phyloP scores from a whole-genome alignment of 2,113 vertebrate species.

The Galeopterus variegatus region DNA sequence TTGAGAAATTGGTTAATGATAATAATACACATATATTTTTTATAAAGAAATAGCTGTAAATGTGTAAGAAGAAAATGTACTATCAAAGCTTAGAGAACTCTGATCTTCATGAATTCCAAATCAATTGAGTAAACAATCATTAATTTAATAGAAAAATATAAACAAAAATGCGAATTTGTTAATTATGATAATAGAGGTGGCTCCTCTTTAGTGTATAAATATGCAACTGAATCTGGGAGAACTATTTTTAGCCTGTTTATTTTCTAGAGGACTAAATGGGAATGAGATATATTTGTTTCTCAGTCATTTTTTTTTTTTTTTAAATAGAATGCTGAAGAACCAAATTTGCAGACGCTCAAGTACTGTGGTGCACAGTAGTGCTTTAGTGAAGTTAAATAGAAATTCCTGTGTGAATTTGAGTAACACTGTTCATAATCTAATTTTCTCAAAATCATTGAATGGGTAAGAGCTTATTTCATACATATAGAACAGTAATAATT shows the following conservation, averaged over 20 bases:
- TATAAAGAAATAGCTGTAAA: neutral
- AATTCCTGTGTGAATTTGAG: neutral
- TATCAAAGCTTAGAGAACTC: neutral
- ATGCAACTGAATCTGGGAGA: neutral
- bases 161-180: neutral
- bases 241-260: neutral
- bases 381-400: neutral
- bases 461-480: neutral
- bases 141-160: neutral
- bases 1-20: neutral
- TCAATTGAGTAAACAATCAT: neutral
- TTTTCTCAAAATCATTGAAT: neutral
- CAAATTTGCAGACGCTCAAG: neutral
- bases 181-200: neutral
- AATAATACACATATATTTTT: neutral
- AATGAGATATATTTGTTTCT: neutral
- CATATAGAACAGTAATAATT: neutral
- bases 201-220: neutral
- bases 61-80: neutral
- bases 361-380: accelerated
- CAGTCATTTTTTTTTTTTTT: neutral
- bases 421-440: neutral
- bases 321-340: neutral
- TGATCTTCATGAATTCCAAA: neutral
- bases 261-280: neutral